A percentile compares a stretch with the other conserved stretches of the same genome.
Conservation (phyloP, 2,113 vertebrate genomes). For the Leptosomus discolor region DNA sequence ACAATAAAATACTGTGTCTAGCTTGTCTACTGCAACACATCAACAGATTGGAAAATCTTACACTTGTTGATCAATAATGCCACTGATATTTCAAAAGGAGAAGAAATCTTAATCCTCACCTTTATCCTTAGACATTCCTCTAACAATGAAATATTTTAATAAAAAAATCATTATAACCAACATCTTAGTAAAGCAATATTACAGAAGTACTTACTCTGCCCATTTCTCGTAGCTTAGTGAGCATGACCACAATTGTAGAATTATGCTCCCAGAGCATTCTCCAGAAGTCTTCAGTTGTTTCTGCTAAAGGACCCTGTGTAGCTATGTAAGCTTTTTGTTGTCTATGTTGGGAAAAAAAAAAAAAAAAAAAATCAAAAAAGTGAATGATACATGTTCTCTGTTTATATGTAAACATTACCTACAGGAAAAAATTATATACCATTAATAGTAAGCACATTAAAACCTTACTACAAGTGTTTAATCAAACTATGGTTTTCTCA, state of each 20-base stretch:
- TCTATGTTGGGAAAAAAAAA: slow-evolving; percentile 67
- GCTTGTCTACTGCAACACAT: neutral
- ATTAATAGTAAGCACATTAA: slow-evolving; percentile 21
- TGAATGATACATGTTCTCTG: neutral
- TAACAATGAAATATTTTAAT: neutral
- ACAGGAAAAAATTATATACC: neutral
- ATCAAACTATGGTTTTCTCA: slow-evolving; percentile 42
- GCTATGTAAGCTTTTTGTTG: slow-evolving; percentile 98
- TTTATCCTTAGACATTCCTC: neutral
- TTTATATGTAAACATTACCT: slow-evolving; percentile 14
- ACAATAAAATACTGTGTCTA: neutral
- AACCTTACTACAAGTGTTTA: slow-evolving; percentile 39
- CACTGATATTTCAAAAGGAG: neutral
- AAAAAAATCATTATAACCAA: neutral
- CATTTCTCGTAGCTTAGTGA: slow-evolving; percentile 99
- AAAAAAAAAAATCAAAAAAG: neutral
- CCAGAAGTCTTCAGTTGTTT: slow-evolving; percentile 99
- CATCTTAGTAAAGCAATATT: neutral
- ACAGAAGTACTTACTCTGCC: slow-evolving; percentile 83
- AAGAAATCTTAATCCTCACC: neutral
- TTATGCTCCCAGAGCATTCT: slow-evolving; percentile 99
- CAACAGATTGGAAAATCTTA: neutral
- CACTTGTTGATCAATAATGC: neutral
- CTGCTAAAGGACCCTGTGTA: slow-evolving; percentile 96
- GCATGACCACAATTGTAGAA: slow-evolving; percentile 98